These are phyloP conservation scores for Zootermopsis nevadensis DNA, from an alignment of 2,888 invertebrate species.

Conservation along the genomic window DNA sequence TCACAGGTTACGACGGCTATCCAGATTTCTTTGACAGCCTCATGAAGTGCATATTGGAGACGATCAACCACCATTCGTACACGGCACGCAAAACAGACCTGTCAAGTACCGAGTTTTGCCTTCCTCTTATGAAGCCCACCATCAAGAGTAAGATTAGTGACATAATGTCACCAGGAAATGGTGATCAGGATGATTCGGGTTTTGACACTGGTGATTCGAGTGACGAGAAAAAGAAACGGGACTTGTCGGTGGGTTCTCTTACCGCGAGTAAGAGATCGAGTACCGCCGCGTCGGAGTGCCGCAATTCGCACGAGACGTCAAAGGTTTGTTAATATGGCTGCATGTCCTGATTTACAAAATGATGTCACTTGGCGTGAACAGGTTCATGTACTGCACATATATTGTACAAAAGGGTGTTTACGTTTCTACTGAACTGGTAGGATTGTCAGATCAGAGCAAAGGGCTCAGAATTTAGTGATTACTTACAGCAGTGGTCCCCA, in stretches of 20 bases:
- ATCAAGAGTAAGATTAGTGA: not conserved
- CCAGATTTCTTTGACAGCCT: slow-evolving; percentile 80
- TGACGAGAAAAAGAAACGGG: slow-evolving; percentile 60
- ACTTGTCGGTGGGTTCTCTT: slow-evolving; percentile 1
- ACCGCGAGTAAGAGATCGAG: not conserved
- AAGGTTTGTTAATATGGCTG: too few species aligned
- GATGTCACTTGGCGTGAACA: too few species aligned
- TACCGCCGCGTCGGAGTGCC: not conserved
- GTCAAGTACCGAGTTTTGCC: not conserved
- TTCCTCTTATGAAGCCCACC: slow-evolving; percentile 4
- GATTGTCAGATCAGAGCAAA: too few species aligned
- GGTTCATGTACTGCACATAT: too few species aligned
- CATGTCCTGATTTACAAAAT: too few species aligned
- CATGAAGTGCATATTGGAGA: slow-evolving; percentile 72
- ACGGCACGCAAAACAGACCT: not conserved
- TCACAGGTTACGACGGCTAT: slow-evolving; percentile 78
- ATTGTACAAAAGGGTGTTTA: too few species aligned
- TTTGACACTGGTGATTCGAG: slow-evolving; percentile 63
- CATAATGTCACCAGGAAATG: slow-evolving; percentile 36
- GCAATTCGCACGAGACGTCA: not conserved
- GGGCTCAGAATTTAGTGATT: too few species aligned
- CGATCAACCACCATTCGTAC: slow-evolving; percentile 42
- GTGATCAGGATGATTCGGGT: slow-evolving; percentile 61
- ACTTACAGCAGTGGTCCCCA: too few species aligned
- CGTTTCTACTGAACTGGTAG: too few species aligned